Evolutionary conservation across 2,113 vertebrate species (phyloP).

Genomic region (Corythaeola cristata): DNA sequence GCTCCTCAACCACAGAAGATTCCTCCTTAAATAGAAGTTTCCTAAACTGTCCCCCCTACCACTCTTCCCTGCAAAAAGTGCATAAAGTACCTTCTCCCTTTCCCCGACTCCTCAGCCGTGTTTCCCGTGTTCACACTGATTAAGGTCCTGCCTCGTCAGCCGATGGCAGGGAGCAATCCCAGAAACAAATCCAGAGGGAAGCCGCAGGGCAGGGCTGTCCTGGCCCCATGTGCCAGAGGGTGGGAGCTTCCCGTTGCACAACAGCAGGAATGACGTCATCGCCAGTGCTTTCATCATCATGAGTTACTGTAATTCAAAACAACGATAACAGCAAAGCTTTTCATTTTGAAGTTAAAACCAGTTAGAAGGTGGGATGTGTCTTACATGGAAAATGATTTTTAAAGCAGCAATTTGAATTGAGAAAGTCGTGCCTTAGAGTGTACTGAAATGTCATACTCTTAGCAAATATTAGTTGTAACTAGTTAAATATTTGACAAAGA

Average conservation of each 20-base stretch:
- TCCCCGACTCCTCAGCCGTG: background rate
- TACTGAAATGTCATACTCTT: background rate
- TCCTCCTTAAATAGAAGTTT: background rate
- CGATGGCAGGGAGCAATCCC: background rate
- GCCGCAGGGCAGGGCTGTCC: background rate
- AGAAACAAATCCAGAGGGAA: background rate
- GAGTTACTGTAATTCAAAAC: background rate
- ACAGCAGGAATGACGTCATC: background rate
- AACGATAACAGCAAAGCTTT: background rate
- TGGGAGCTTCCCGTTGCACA: background rate
- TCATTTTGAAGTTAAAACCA: background rate
- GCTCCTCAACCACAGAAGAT: background rate
- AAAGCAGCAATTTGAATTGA: background rate
- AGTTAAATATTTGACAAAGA: background rate
- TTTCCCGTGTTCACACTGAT: rapidly evolving
- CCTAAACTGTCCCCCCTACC: background rate
- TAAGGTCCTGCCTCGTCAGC: background rate
- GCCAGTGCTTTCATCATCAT: background rate
- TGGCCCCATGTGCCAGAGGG: background rate
- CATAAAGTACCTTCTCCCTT: background rate
- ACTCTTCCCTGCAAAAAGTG: background rate
- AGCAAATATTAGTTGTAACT: background rate
- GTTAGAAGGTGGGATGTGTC: background rate
- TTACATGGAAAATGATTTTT: background rate
- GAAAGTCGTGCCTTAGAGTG: background rate